Percentiles rank a stretch among this genome's conserved stretches.
Conservation (phyloP, 1,140 invertebrate genomes). For the Ditylenchus dipsaci region DNA sequence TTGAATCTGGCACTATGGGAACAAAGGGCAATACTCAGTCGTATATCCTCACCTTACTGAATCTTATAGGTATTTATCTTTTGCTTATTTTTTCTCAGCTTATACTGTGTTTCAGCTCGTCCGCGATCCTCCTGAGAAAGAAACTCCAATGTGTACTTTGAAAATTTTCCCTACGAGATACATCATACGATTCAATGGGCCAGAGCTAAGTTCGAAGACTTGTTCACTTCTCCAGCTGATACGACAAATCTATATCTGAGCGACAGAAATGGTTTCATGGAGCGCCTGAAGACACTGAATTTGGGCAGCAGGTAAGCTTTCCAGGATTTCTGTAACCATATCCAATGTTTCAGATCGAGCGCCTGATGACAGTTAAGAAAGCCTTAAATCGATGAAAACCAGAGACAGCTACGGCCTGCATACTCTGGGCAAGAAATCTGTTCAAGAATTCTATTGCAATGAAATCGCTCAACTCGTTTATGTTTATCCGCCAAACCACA, state of each 20-base stretch:
- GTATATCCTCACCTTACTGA: constrained; percentile 56
- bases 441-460: constrained; percentile 89
- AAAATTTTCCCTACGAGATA: constrained; percentile 98
- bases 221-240: constrained; percentile 76
- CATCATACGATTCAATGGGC: constrained; percentile 98
- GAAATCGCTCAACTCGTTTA: constrained; percentile 91
- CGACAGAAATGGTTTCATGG: constrained; percentile 45
- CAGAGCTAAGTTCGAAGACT: constrained; percentile 86
- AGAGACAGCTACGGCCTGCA: constrained; percentile 75
- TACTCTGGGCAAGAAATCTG: constrained; percentile 81
- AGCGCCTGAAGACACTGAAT: constrained; percentile 43
- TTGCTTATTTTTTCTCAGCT: no score
- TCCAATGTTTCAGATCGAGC: constrained; percentile 64
- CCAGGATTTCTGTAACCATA: neutral
- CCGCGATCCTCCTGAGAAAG: constrained; percentile 97
- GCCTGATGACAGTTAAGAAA: constrained; percentile 79
- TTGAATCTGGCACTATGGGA: constrained; percentile 96
- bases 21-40: constrained; percentile 94
- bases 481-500: constrained; percentile 83
- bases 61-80: constrained; percentile 38
- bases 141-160: constrained; percentile 94
- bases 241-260: constrained; percentile 79
- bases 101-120: constrained; percentile 64
- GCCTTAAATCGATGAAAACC: constrained; percentile 81
- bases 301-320: constrained; percentile 36